A percentile compares a stretch with the other conserved stretches of the same genome.
Conservation (phyloP, 2,797 vertebrate genomes). For the Pachyuromys duprasi region DNA sequence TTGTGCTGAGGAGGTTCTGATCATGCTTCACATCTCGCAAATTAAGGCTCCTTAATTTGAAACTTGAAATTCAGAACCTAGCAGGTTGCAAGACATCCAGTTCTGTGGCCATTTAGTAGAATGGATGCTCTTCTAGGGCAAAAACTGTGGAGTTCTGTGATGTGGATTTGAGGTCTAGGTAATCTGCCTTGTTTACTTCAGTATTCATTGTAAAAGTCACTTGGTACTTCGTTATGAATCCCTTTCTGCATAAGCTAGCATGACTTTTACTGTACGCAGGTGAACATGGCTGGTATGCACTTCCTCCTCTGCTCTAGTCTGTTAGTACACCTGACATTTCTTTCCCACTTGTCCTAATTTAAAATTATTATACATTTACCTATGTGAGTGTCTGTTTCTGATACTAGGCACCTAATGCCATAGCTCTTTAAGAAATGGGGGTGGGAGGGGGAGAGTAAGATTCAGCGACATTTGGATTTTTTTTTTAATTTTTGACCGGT, state of each 20-base stretch:
- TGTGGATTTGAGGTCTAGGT: not conserved
- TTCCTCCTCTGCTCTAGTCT: not conserved
- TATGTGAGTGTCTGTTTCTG: not conserved
- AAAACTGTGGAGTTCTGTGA: not conserved
- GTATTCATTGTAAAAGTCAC: not conserved
- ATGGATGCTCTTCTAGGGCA: not conserved
- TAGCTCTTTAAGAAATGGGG: not conserved
- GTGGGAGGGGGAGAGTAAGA: not conserved
- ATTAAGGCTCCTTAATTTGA: not conserved
- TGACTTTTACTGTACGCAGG: not conserved
- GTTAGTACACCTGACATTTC: not conserved
- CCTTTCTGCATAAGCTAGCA: not conserved
- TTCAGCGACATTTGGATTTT: not conserved
- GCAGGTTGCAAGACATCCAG: not conserved
- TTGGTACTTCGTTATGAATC: not conserved
- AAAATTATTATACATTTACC: not conserved
- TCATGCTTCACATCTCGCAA: not conserved
- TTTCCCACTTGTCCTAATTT: constrained; percentile 12
- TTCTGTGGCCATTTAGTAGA: not conserved
- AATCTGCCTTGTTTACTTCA: not conserved
- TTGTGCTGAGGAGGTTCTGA: not conserved
- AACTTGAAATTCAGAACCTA: not conserved
- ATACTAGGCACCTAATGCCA: not conserved
- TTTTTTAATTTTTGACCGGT: not conserved
- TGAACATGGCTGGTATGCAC: not conserved